These are phyloP conservation scores for Germaria angustata DNA, from an alignment of 2,888 invertebrate species.

Conservation along the genomic window DNA sequence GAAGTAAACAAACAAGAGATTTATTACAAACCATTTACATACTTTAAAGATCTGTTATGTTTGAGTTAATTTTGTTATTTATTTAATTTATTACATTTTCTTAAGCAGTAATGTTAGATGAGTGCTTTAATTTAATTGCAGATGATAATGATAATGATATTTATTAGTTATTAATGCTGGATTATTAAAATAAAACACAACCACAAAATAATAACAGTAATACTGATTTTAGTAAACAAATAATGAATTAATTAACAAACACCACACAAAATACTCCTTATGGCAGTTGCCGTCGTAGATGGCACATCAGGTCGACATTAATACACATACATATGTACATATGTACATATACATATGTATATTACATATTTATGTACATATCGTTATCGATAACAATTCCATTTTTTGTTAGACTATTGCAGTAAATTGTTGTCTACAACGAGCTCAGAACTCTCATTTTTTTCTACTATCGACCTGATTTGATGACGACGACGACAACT, in stretches of 20 bases:
- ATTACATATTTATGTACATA: neutral
- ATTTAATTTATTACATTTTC: neutral
- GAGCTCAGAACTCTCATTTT: no score
- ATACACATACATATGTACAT: no score
- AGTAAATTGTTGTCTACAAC: no score
- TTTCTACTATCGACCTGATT: no score
- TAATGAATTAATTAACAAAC: neutral
- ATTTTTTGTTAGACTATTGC: no score
- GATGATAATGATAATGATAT: neutral
- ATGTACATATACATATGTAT: no score
- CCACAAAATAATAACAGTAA: neutral
- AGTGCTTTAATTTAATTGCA: neutral
- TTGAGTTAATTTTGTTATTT: neutral
- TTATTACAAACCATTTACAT: neutral
- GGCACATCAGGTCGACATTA: no score
- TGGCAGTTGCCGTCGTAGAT: no score
- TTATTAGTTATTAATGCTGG: neutral
- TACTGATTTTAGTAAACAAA: neutral
- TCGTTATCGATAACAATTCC: no score
- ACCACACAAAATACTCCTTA: no score
- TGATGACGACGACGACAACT: no score
- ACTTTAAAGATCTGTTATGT: neutral
- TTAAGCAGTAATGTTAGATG: neutral
- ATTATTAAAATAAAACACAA: neutral
- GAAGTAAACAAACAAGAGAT: neutral